Conservation (phyloP, 2,797 vertebrate species). For the Enteromius thamalakanensis region DNA sequence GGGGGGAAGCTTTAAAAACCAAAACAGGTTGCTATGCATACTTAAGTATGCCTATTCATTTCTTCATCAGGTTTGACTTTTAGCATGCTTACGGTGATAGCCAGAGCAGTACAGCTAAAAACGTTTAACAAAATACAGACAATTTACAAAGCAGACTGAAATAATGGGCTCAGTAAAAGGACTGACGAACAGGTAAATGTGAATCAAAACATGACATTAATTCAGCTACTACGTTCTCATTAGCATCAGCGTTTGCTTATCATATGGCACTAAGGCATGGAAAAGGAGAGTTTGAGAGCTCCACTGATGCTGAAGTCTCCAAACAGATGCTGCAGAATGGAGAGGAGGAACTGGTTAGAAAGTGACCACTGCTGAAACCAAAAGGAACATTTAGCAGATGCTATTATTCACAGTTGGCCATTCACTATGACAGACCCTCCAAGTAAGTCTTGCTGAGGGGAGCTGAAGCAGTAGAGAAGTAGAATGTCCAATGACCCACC, state of each 20-base stretch:
- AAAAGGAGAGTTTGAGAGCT: conserved; percentile 29
- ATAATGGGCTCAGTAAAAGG: conserved; percentile 24
- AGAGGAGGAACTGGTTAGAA: conserved; percentile 43
- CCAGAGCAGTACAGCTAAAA: conserved; percentile 24
- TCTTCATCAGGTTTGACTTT: conserved; percentile 1
- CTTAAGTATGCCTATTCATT: neutral
- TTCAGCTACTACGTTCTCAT: conserved; percentile 16
- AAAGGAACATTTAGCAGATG: conserved; percentile 21
- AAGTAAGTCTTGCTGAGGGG: neutral
- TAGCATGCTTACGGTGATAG: conserved; percentile 31
- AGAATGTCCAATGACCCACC: neutral
- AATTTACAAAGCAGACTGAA: conserved; percentile 18
- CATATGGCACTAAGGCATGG: conserved; percentile 10
- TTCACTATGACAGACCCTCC: conserved; percentile 7
- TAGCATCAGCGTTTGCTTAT: conserved; percentile 27
- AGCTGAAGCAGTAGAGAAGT: neutral
- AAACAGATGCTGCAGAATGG: conserved; percentile 41
- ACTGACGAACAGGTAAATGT: conserved; percentile 26
- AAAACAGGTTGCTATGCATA: conserved; percentile 2
- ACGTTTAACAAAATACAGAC: conserved; percentile 20
- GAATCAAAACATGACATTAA: neutral
- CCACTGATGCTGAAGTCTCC: conserved; percentile 21
- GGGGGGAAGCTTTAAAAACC: conserved; percentile 6
- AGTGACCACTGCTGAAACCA: conserved; percentile 37
- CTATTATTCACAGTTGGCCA: conserved; percentile 1